A percentile compares a stretch with the other conserved stretches of the same genome.
Evolutionary conservation across 1,140 invertebrate species (phyloP).

Genomic region (Drosophila hydei): DNA sequence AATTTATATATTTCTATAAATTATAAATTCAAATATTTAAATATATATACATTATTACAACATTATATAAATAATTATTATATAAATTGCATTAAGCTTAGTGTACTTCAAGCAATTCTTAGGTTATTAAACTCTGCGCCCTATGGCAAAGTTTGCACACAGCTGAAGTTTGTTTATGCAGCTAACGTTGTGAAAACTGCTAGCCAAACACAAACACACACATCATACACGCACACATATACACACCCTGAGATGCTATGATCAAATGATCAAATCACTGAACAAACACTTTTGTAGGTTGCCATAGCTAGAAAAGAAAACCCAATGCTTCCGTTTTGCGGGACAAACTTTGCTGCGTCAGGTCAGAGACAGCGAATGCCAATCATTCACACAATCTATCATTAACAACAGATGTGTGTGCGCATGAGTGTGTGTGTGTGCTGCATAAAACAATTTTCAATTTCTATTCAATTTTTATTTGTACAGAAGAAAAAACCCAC

Average conservation of each 20-base stretch:
- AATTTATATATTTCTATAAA: too few species aligned
- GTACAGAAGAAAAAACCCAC: conserved; percentile 48
- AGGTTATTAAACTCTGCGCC: conserved; percentile 36
- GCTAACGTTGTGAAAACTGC: conserved; percentile 57
- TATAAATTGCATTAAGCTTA: not conserved
- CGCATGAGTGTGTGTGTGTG: not conserved
- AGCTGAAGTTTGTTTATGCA: conserved; percentile 57
- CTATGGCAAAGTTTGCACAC: conserved; percentile 21
- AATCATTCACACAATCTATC: conserved; percentile 67
- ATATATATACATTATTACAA: too few species aligned
- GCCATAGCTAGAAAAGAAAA: conserved; percentile 58
- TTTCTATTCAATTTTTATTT: conserved; percentile 75
- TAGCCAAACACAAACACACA: conserved; percentile 15
- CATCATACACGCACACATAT: conserved; percentile 12
- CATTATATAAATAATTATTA: not conserved
- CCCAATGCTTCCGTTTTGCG: conserved; percentile 69
- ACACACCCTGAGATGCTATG: conserved; percentile 3
- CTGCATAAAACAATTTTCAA: conserved; percentile 76
- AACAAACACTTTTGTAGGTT: conserved; percentile 61
- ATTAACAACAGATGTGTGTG: conserved; percentile 49
- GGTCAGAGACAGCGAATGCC: conserved; percentile 65
- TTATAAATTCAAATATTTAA: too few species aligned
- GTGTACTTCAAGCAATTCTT: not conserved
- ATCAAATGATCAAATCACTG: conserved; percentile 55
- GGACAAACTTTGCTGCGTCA: conserved; percentile 63